phyloP scores from a whole-genome alignment of 2,113 vertebrate species.

The Anas platyrhynchos region DNA sequence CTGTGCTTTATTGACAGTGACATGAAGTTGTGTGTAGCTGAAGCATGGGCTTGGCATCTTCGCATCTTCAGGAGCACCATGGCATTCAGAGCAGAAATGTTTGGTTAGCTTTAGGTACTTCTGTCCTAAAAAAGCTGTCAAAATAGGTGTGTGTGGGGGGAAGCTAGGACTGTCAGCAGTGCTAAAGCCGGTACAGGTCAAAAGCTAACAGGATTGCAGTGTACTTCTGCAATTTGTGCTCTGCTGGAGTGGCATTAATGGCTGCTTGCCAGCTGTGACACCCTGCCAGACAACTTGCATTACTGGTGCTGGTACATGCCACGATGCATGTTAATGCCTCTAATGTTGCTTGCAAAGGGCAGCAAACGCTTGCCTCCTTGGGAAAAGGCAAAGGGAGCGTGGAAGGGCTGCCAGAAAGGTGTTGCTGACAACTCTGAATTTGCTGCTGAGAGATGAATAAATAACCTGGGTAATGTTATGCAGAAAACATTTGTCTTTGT shows the following conservation, averaged over 20 bases:
- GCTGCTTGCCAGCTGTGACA: not conserved
- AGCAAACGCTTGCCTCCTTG: not conserved
- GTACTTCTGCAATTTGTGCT: not conserved
- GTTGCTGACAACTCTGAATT: not conserved
- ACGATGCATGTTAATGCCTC: not conserved
- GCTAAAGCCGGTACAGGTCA: not conserved
- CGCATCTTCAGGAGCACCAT: accelerated
- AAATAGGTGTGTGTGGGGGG: not conserved
- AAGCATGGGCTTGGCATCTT: not conserved
- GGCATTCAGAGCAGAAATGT: not conserved
- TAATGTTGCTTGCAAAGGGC: not conserved
- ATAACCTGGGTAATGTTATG: not conserved
- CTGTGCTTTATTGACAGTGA: not conserved
- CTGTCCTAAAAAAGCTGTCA: accelerated
- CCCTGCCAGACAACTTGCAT: not conserved
- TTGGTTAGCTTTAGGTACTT: not conserved
- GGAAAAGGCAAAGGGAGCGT: not conserved
- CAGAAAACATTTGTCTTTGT: not conserved
- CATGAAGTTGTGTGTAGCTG: not conserved
- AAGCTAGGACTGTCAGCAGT: not conserved
- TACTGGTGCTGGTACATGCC: not conserved
- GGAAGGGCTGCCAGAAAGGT: not conserved
- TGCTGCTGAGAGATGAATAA: not conserved
- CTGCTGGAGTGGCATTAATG: not conserved
- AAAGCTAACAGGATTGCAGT: not conserved